These are phyloP conservation scores for Leptocoma aspasia DNA, from an alignment of 2,113 vertebrate species.

Conservation along the genomic window DNA sequence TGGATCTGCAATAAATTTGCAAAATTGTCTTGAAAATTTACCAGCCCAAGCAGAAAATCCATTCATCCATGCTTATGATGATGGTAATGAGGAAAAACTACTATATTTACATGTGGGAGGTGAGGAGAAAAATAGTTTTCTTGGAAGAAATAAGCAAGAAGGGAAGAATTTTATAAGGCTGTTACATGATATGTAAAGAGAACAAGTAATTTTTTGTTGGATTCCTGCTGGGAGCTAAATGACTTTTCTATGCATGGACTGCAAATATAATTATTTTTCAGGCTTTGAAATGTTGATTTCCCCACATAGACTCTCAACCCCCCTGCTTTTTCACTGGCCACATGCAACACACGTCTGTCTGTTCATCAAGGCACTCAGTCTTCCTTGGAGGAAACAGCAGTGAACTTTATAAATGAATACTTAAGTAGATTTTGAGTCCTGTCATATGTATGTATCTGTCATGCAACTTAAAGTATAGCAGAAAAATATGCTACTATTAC, in stretches of 20 bases:
- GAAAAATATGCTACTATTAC: background rate
- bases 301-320: accelerated
- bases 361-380: background rate
- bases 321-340: background rate
- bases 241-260: slow-evolving; percentile 26
- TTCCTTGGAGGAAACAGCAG: background rate
- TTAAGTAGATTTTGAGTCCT: background rate
- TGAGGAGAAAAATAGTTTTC: background rate
- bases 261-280: slow-evolving; percentile 30
- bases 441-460: background rate
- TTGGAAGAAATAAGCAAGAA: background rate
- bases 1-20: slow-evolving; percentile 54
- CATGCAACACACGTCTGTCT: background rate
- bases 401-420: background rate
- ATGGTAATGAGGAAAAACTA: slow-evolving; percentile 36
- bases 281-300: background rate
- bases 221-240: slow-evolving; percentile 35
- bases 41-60: slow-evolving; percentile 51
- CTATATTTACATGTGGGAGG: slow-evolving; percentile 1
- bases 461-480: background rate
- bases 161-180: background rate
- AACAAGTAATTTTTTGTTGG: slow-evolving; percentile 21
- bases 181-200: slow-evolving; percentile 10
- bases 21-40: slow-evolving; percentile 68
- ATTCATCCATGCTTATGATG: slow-evolving; percentile 50